Percentiles rank a stretch among this genome's conserved stretches.
phyloP scores from a whole-genome alignment of 2,888 invertebrate species.

The Tetropium fuscum region DNA sequence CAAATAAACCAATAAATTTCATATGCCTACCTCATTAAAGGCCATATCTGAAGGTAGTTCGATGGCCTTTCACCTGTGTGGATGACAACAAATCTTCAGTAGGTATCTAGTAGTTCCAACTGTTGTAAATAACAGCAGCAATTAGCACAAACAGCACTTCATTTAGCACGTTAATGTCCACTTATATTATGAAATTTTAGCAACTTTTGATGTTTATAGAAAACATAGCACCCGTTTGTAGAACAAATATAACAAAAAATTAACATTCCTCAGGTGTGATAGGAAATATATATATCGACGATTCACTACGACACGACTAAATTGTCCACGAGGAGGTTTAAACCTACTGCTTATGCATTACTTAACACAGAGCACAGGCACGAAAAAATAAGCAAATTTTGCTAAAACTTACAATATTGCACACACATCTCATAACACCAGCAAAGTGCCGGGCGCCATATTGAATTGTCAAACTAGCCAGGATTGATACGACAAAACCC shows the following conservation, averaged over 20 bases:
- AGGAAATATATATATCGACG: conserved; percentile 21
- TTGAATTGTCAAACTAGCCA: conserved; percentile 52
- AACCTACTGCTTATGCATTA: conserved; percentile 48
- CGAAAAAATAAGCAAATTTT: conserved; percentile 23
- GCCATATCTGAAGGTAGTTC: conserved; percentile 76
- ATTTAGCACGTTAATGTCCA: conserved; percentile 28
- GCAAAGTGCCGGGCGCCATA: conserved; percentile 57
- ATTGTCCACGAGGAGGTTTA: not conserved
- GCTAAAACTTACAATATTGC: conserved; percentile 43
- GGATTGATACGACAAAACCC: conserved; percentile 1
- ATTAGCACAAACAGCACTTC: conserved; percentile 31
- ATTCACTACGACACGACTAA: not conserved
- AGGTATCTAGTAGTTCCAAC: conserved; percentile 15
- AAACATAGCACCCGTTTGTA: conserved; percentile 70
- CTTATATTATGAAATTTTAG: conserved; percentile 30
- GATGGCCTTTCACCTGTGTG: conserved; percentile 67
- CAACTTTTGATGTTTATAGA: conserved; percentile 29
- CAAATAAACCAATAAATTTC: no score
- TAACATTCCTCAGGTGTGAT: conserved; percentile 76
- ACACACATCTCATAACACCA: conserved; percentile 53
- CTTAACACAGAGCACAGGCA: conserved; percentile 16
- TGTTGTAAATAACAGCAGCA: conserved; percentile 26
- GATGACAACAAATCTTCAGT: conserved; percentile 47
- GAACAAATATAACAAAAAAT: conserved; percentile 74
- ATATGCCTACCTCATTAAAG: conserved; percentile 79